Base-by-base conservation (phyloP, 2,797 vertebrate genomes). In the Kryptolebias ocellatus region DNA sequence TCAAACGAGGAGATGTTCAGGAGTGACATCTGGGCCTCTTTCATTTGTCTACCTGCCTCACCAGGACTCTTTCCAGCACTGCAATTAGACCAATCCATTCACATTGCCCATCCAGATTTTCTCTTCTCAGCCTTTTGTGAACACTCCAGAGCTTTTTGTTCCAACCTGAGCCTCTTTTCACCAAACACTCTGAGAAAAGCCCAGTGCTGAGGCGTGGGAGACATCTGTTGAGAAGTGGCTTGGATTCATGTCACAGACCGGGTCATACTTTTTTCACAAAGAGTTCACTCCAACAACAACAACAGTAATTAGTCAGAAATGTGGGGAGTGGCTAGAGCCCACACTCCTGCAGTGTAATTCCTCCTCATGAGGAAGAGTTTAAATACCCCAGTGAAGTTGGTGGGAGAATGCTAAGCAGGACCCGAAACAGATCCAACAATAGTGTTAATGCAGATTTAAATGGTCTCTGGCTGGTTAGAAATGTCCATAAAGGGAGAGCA, bases 221-320 rank as follows among this genome's bases (percentile, higher is more conserved):
- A 90, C 89, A 88, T 92, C 83, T 92, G 90, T 89, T 88, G 67
- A 89, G 74, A 88, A 89, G 88, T 75, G 83, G 56, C 81, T 75
- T 77, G 70, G 80, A 81, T 83, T 87, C 77, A 75, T 88, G 84
- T 87, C 76, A 60, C 69, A 70, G 68, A 29, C 53, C 46, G 64
- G 85, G 80, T 88, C 83, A 72, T 77, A 64, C 82, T 82, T 82
- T 70, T 78, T 87, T 87, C 79, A 80, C 78, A 70, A 62, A 63
- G 72, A 71, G 76, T 60, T 86, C 62, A 84, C 82, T 83, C 81
- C 74, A 67, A 71, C 71, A 82, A 83, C 79, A 85, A 85, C 86
- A 84, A 81, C 68, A 77, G 83, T 74, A 82, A 84, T 82, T 80
- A 78, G 75, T 71, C 67, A 74, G 75, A 80, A 39, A 83, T 90